A percentile compares a stretch with the other conserved stretches of the same genome.
Conservation (phyloP, 2,113 vertebrate genomes). For the Scytalopus superciliaris region DNA sequence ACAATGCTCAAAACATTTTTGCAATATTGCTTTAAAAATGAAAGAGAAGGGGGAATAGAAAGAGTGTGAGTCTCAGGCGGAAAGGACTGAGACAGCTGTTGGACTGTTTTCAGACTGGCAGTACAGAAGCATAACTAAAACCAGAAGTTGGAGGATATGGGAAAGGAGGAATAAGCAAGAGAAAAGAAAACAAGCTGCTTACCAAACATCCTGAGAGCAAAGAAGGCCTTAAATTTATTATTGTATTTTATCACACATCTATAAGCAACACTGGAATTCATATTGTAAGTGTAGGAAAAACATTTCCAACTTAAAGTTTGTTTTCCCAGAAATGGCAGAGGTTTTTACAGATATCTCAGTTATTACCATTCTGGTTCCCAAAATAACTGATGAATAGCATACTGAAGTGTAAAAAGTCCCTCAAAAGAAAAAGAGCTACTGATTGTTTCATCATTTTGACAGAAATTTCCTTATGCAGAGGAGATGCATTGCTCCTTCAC, state of each 20-base stretch:
- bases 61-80: background rate
- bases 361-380: background rate
- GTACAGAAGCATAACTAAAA: conserved; percentile 26
- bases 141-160: background rate
- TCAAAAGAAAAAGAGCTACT: background rate
- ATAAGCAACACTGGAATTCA: background rate
- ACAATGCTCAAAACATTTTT: background rate
- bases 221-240: background rate
- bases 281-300: background rate
- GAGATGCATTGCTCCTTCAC: background rate
- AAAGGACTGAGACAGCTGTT: background rate
- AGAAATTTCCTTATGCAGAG: background rate
- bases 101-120: conserved; percentile 22
- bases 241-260: background rate
- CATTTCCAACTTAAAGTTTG: background rate
- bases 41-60: background rate
- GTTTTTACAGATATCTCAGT: background rate
- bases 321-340: background rate
- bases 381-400: background rate
- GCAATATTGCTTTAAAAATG: background rate
- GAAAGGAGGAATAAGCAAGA: background rate
- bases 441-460: background rate
- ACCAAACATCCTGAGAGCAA: background rate
- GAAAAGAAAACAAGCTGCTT: conserved; percentile 3
- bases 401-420: background rate